These are phyloP conservation scores for Hyppa rectilinea DNA, from an alignment of 2,888 invertebrate genomes.

Conservation along the genomic window DNA sequence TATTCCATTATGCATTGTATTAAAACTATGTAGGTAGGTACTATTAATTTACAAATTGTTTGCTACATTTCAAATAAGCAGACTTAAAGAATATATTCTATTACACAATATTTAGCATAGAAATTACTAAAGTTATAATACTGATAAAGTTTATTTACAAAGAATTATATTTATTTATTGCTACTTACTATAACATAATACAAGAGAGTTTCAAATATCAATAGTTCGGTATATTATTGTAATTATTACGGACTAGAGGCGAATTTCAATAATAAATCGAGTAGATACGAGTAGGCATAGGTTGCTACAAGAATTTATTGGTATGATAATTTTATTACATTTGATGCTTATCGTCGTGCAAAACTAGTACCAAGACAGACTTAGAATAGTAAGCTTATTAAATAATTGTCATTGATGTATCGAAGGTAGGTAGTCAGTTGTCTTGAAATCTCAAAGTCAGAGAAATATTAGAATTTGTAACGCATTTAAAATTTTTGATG, in stretches of 20 bases:
- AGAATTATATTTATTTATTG: conserved; percentile 54
- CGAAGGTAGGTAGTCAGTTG: neutral
- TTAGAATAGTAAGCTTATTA: conserved; percentile 30
- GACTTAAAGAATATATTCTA: conserved; percentile 47
- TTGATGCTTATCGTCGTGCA: conserved; percentile 32
- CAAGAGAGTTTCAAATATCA: conserved; percentile 28
- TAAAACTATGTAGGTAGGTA: no score
- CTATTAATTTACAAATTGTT: conserved; percentile 39
- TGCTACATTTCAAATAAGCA: conserved; percentile 53
- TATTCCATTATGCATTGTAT: neutral
- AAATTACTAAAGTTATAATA: conserved; percentile 66
- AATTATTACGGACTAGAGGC: conserved; percentile 45
- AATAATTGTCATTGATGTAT: conserved; percentile 38
- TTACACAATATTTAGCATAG: conserved; percentile 42
- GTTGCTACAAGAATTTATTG: conserved; percentile 22
- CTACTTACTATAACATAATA: conserved; percentile 45
- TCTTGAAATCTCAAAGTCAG: conserved; percentile 11
- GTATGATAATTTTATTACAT: conserved; percentile 33
- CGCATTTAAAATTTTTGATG: neutral
- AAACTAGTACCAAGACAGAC: conserved; percentile 23
- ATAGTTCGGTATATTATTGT: conserved; percentile 46
- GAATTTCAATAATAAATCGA: conserved; percentile 42
- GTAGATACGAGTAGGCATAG: conserved; percentile 27
- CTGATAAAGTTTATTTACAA: conserved; percentile 71
- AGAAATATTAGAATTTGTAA: neutral